Evolutionary conservation across 1,140 invertebrate genomes (phyloP).

Genomic region (Oscheius sp.): DNA sequence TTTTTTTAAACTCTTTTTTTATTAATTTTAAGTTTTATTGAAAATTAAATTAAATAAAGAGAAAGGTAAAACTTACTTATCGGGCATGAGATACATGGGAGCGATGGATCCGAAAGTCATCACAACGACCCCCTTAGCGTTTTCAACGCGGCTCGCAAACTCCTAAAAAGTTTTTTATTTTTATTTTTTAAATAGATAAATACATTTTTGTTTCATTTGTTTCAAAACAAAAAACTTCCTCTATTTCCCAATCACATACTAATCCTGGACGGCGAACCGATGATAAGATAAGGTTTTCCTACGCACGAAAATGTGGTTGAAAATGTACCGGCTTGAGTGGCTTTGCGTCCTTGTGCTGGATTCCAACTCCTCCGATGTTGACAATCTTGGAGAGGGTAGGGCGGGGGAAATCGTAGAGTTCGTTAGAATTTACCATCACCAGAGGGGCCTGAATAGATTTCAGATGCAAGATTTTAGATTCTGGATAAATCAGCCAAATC

Average conservation of each 20-base stretch:
- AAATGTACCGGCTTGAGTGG: conserved; percentile 5
- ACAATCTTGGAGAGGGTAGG: conserved; percentile 40
- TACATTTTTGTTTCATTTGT: too few species aligned
- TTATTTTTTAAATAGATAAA: not conserved
- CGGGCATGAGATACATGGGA: conserved; percentile 18
- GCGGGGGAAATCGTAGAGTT: conserved; percentile 36
- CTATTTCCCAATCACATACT: too few species aligned
- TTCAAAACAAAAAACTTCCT: too few species aligned
- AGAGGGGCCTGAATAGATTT: not conserved
- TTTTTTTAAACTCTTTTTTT: conserved; percentile 6
- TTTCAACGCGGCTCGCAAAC: conserved; percentile 5
- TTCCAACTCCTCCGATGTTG: conserved; percentile 43
- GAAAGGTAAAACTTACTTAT: too few species aligned
- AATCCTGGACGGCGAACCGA: too few species aligned
- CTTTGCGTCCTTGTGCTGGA: conserved; percentile 32
- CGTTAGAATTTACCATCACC: conserved; percentile 36
- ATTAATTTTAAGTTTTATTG: conserved; percentile 13
- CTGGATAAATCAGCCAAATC: not conserved
- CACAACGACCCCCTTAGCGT: conserved; percentile 24
- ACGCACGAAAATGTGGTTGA: not conserved
- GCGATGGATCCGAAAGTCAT: conserved; percentile 32
- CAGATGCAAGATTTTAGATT: not conserved
- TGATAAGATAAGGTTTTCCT: too few species aligned
- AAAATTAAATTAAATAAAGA: too few species aligned
- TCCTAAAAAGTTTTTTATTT: not conserved